Evolutionary conservation across 2,888 invertebrate species (phyloP).

Genomic region (Adela reaumurella): DNA sequence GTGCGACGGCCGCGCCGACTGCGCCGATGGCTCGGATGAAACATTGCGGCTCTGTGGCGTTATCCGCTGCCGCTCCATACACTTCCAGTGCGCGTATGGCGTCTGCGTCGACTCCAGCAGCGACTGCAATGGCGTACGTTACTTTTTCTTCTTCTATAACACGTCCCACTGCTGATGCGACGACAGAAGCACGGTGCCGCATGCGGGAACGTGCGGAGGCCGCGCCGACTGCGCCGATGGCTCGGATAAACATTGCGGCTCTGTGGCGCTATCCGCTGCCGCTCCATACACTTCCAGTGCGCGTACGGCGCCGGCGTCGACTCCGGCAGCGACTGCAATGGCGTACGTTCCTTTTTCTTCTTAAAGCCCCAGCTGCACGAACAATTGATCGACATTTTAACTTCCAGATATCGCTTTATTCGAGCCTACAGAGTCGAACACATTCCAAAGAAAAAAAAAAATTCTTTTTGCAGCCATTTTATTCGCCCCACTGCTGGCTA

Average conservation of each 20-base stretch:
- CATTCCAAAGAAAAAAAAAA: too few species aligned
- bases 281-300: slow-evolving; percentile 54
- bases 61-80: slow-evolving; percentile 40
- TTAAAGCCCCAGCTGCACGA: too few species aligned
- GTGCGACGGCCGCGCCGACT: slow-evolving; percentile 32
- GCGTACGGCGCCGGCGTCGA: slow-evolving; percentile 62
- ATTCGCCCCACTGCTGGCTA: too few species aligned
- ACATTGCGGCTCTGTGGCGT: slow-evolving; percentile 27
- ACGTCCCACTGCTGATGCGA: too few species aligned
- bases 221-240: background rate
- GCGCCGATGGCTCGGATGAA: slow-evolving; percentile 37
- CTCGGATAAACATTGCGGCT: slow-evolving; percentile 14
- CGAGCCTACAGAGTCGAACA: too few species aligned
- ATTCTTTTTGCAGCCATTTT: too few species aligned
- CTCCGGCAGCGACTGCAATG: slow-evolving; percentile 48
- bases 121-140: slow-evolving; percentile 41
- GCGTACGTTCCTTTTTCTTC: slow-evolving; percentile 17
- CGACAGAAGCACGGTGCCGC: too few species aligned
- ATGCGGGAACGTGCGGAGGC: background rate
- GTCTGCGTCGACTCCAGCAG: slow-evolving; percentile 57
- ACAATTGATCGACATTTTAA: too few species aligned
- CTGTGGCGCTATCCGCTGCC: slow-evolving; percentile 39
- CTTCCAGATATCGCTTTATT: too few species aligned
- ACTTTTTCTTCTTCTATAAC: too few species aligned
- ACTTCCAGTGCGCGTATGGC: slow-evolving; percentile 61